Evolutionary conservation across 2,888 invertebrate genomes (phyloP), one percentile per base, ranked within the genome.

Genomic region (Mechanitis messenoides): DNA sequence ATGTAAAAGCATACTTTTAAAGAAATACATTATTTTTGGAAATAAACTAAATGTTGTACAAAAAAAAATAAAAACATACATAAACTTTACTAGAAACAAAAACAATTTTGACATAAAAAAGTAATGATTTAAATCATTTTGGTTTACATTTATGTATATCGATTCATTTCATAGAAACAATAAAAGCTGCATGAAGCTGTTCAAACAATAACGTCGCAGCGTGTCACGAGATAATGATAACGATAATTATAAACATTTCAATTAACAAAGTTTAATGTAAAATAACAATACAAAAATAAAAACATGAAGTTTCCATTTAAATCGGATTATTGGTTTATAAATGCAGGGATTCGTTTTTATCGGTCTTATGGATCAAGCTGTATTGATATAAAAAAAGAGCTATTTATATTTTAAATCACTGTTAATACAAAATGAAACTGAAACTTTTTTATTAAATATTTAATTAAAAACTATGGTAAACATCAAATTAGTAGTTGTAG

Each of bases 271-370:
- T 31, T 50, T 50, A 9, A 50, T 50, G 28, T 31, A 31, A 50
- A 50, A 31, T 50, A 9, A 11, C 6, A 42, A 42, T 42, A 9
- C 6, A 42, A 31, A 31, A 50, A 50, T 20, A 20, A 50, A 50
- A 50, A 50, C 50, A 7, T 7, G 9, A 50, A 31, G 50, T 31
- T 6, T 60, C 66, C 64, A 66, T 65, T 65, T 62, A 58, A 56
- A 46, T 55, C 56, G 66, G 66, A 66, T 68, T 68, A 74, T 75
- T 70, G 20, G 20, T 20, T 71, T 61, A 63, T 61, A 63, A 65
- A 59, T 60, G 62, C 35, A 46, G 38, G 59, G 65, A 67, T 67
- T 67, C 31, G 31, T 31, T 50, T 50, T 31, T 5, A 50, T 3
- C 31, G 7, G 9, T 1, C 50, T 50, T 50, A 11, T 9, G 50